Evolutionary conservation across 2,888 invertebrate species (phyloP).

Genomic region (Myathropa florea): DNA sequence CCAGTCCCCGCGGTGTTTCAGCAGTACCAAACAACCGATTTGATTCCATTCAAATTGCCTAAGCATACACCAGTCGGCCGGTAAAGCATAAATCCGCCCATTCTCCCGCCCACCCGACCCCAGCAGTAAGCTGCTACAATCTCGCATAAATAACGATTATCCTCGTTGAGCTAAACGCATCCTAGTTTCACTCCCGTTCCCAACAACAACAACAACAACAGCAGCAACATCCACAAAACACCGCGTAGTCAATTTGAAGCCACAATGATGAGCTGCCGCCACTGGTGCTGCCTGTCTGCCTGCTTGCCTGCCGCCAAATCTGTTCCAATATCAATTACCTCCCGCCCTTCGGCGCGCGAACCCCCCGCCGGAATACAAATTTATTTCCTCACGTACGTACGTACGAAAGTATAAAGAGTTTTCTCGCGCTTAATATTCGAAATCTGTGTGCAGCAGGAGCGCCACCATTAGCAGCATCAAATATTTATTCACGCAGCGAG

Average conservation of each 20-base stretch:
- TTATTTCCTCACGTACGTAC: slow-evolving; percentile 16
- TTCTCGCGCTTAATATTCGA: slow-evolving; percentile 59
- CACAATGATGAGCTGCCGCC: slow-evolving; percentile 36
- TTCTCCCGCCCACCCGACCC: neutral
- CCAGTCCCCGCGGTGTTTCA: neutral
- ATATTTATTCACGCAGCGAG: slow-evolving; percentile 60
- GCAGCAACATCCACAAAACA: neutral
- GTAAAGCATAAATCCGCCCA: neutral
- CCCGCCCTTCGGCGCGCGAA: neutral
- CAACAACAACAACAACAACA: too few relatives aligned
- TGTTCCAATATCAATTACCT: slow-evolving; percentile 60
- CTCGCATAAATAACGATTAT: neutral
- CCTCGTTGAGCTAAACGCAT: neutral
- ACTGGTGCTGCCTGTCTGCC: neutral
- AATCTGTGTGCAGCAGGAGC: slow-evolving; percentile 55
- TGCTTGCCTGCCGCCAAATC: slow-evolving; percentile 21
- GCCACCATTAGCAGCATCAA: slow-evolving; percentile 68
- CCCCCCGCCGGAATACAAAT: slow-evolving; percentile 11
- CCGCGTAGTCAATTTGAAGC: slow-evolving; percentile 39
- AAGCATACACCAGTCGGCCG: neutral
- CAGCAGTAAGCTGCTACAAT: neutral
- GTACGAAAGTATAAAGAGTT: slow-evolving; percentile 34
- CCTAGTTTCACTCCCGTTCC: neutral
- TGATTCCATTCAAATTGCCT: neutral
- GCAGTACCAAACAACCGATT: neutral